A percentile compares a stretch with the other conserved stretches of the same genome.
These are phyloP conservation scores for Lagria hirta DNA, from an alignment of 2,888 invertebrate species.

Conservation along the genomic window DNA sequence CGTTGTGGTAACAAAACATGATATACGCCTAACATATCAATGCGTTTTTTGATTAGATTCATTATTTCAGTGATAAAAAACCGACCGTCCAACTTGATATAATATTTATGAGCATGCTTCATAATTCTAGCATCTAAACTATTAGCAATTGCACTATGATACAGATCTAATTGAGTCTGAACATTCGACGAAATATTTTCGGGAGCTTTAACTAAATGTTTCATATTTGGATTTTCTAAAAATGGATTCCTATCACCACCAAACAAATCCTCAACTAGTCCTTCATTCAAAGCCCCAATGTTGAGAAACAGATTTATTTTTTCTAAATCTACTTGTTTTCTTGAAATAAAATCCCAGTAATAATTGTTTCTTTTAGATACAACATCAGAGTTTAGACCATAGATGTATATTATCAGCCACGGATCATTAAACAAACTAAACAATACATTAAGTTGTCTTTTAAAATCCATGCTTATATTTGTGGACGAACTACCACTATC, in stretches of 20 bases:
- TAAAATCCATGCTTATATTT: constrained; percentile 40
- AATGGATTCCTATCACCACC: constrained; percentile 31
- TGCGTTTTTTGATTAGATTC: constrained; percentile 54
- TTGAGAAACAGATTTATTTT: constrained; percentile 46
- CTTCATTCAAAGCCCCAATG: constrained; percentile 42
- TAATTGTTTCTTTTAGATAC: constrained; percentile 50
- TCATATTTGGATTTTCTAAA: constrained; percentile 40
- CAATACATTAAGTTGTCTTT: constrained; percentile 48
- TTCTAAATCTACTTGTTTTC: constrained; percentile 41
- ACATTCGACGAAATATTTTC: constrained; percentile 55
- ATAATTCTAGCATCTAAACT: constrained; percentile 58
- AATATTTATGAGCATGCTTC: constrained; percentile 58
- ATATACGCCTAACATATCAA: constrained; percentile 50
- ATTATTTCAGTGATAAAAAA: constrained; percentile 56
- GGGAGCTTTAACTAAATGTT: constrained; percentile 57
- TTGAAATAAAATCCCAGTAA: constrained; percentile 44
- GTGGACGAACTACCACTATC: constrained; percentile 35
- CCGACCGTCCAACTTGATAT: constrained; percentile 63
- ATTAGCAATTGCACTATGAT: constrained; percentile 53
- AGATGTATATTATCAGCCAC: constrained; percentile 59
- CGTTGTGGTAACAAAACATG: constrained; percentile 47
- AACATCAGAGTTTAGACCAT: constrained; percentile 60
- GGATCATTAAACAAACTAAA: constrained; percentile 44
- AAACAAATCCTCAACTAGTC: constrained; percentile 41
- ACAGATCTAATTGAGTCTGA: constrained; percentile 57